Evolutionary conservation across 1,140 invertebrate species (phyloP), one percentile per base, ranked within the genome.

Genomic region (Zaprionus kolodkinae): DNA sequence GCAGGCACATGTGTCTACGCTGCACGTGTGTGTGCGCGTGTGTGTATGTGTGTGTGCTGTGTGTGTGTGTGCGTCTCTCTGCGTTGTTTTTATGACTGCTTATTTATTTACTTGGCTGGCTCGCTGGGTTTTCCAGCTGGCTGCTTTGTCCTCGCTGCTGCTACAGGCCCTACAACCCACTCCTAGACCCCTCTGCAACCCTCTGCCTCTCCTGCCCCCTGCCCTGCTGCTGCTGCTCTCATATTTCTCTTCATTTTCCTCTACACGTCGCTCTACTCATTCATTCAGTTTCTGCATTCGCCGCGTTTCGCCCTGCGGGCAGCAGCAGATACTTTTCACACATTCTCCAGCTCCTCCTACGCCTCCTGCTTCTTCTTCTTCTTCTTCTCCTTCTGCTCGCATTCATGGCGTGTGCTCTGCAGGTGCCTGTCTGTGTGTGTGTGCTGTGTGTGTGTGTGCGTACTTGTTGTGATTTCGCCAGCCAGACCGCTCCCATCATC

Each of bases 111-210:
- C 71, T 89, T 73, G 80, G 71, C 62, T 68, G 87, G 73, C 64
- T 87, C 72, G 73, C 69, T 86, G 83, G 83, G 78, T 84, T 88
- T 87, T 88, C 83, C 83, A 89, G 73, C 85, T 88, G 73, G 84
- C 84, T 87, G 74, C 15, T 25, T 72, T 63, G 59, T 70, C 66
- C 64, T 61, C 62, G 43, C 43, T 30, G 25, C 25, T 27, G 13
- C 40, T 33, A 45, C 52, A 12, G 33, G 12, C 15, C 57, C 48
- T 38, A 48, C 45, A 15, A 0, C 35, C 21, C 30, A 27, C 48
- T 36, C 59, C 62, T 4, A 27, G 2, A 2, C 25, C 63, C 57
- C 21, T 25, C 33, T 27, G 35, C 36, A 35, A 33, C 57, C 11
- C 33, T n/a, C 12, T 38, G 15, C 21, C 48, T 54, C 48, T n/a